Evolutionary conservation across 2,888 invertebrate genomes (phyloP).

Genomic region (Caradrina kadenii): DNA sequence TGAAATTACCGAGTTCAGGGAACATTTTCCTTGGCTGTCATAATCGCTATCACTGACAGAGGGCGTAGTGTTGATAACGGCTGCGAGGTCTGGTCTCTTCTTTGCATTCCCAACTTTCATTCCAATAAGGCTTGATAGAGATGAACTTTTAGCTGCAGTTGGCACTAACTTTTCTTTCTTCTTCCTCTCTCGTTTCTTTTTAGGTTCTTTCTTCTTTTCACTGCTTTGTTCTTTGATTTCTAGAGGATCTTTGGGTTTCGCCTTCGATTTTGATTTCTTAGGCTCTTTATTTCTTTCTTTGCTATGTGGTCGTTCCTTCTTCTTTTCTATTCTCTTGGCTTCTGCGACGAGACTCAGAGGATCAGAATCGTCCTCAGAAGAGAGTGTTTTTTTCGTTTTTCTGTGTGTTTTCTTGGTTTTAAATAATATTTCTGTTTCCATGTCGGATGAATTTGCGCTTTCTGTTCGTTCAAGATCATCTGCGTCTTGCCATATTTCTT

Average conservation of each 20-base stretch:
- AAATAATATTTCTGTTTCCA: conserved; percentile 58
- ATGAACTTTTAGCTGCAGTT: conserved; percentile 55
- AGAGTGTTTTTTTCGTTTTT: conserved; percentile 65
- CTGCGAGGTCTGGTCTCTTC: conserved; percentile 26
- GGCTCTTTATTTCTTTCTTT: conserved; percentile 79
- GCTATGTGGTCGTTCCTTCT: conserved; percentile 79
- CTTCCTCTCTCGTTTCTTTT: conserved; percentile 46
- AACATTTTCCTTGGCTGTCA: conserved; percentile 79
- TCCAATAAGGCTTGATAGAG: conserved; percentile 76
- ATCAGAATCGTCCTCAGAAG: conserved; percentile 76
- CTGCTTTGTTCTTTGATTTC: conserved; percentile 50
- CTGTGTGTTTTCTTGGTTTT: conserved; percentile 73
- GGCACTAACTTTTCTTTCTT: conserved; percentile 63
- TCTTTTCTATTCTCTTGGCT: conserved; percentile 71
- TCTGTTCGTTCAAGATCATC: conserved; percentile 70
- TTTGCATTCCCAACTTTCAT: conserved; percentile 74
- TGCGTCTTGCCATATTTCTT: conserved; percentile 77
- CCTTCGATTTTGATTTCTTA: conserved; percentile 53
- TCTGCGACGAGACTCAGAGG: conserved; percentile 78
- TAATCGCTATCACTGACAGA: conserved; percentile 74
- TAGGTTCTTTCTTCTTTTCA: conserved; percentile 62
- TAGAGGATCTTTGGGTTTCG: conserved; percentile 60
- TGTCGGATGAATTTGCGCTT: conserved; percentile 66
- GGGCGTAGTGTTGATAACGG: conserved; percentile 24
- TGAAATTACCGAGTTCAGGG: conserved; percentile 69